These are phyloP conservation scores for Pyrocephalus nanus DNA, from an alignment of 2,797 vertebrate species.

Conservation along the genomic window DNA sequence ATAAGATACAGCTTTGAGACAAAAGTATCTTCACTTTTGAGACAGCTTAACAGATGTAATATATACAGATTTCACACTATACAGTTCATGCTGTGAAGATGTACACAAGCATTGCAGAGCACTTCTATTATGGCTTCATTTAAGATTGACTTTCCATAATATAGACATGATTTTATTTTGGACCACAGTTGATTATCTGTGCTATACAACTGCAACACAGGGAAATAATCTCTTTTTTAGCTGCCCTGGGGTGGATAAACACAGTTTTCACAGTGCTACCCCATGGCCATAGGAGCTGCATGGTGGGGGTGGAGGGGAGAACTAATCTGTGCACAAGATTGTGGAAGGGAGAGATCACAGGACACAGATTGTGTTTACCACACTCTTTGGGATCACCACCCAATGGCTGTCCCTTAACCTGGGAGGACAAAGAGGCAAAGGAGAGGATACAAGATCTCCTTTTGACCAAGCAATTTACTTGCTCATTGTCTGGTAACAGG, in stretches of 20 bases:
- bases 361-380: neutral
- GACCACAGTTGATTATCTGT: neutral
- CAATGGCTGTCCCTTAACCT: neutral
- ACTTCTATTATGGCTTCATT: neutral
- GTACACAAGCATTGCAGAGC: neutral
- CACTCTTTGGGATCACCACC: neutral
- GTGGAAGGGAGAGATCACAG: neutral
- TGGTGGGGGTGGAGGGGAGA: neutral
- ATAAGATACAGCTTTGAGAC: neutral
- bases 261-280: neutral
- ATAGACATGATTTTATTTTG: neutral
- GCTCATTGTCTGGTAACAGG: neutral
- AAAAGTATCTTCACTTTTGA: neutral
- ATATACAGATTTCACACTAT: neutral
- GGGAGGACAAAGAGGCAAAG: neutral
- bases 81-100: neutral
- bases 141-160: neutral
- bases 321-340: neutral
- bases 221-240: neutral
- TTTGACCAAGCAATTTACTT: slow-evolving; percentile 39
- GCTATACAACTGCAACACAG: neutral
- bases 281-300: neutral
- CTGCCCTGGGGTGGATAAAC: neutral
- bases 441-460: neutral
- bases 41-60: neutral